A percentile compares a stretch with the other conserved stretches of the same genome.
Evolutionary conservation across 2,113 vertebrate genomes (phyloP).

Genomic region (Aptenodytes forsteri): DNA sequence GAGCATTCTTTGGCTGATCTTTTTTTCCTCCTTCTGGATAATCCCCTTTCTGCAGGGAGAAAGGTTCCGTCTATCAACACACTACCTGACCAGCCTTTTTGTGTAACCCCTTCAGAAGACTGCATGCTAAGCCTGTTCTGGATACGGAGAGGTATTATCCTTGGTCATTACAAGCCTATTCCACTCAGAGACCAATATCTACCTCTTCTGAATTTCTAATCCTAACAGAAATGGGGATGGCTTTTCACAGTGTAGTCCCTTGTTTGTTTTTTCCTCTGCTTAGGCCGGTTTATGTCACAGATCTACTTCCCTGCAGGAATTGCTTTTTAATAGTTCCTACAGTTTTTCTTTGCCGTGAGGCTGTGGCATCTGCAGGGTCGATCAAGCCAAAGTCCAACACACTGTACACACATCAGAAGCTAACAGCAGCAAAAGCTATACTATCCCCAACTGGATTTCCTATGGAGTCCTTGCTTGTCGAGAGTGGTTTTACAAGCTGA

Average conservation of each 20-base stretch:
- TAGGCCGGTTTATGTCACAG: not conserved
- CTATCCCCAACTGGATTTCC: not conserved
- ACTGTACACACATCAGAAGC: not conserved
- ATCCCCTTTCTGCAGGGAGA: not conserved
- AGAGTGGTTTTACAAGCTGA: not conserved
- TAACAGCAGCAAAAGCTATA: not conserved
- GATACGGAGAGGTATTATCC: not conserved
- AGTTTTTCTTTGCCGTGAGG: not conserved
- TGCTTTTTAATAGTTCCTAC: not conserved
- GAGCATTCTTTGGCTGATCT: not conserved
- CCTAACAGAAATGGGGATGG: not conserved
- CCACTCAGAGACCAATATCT: not conserved
- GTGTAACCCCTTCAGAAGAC: not conserved
- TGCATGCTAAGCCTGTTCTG: not conserved
- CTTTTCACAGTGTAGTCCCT: not conserved
- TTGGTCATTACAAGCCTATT: not conserved
- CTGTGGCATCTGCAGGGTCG: not conserved
- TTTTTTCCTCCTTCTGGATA: not conserved
- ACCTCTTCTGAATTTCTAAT: not conserved
- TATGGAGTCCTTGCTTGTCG: not conserved
- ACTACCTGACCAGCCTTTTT: not conserved
- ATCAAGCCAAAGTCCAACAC: not conserved
- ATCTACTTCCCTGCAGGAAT: not conserved
- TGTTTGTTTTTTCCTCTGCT: not conserved
- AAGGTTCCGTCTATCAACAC: not conserved